phyloP scores from a whole-genome alignment of 2,113 vertebrate species.

The Cyprinus carpio region DNA sequence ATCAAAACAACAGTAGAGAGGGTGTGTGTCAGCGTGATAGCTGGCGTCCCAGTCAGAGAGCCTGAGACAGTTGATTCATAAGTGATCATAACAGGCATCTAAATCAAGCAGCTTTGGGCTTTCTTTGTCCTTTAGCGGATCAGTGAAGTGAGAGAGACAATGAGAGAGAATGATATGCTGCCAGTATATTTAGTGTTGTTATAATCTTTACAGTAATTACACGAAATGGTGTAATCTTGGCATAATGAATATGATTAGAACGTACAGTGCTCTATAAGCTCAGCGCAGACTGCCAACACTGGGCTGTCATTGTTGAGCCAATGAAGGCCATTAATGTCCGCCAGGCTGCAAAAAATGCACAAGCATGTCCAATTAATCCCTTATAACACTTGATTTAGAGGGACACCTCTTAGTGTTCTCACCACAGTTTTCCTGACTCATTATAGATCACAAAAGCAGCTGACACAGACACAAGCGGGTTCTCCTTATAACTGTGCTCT shows the following conservation, averaged over 20 bases:
- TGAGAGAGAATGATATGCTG: conserved; percentile 40
- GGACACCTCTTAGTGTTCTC: not conserved
- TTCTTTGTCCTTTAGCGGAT: conserved; percentile 40
- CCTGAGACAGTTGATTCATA: conserved; percentile 28
- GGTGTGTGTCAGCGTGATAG: conserved; percentile 21
- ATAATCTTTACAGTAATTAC: conserved; percentile 35
- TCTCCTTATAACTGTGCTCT: conserved; percentile 3
- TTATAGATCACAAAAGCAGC: not conserved
- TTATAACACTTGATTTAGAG: conserved; percentile 15
- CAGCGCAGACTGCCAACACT: conserved; percentile 7
- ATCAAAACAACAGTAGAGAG: not conserved
- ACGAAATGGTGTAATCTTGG: conserved; percentile 6
- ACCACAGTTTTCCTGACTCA: conserved; percentile 18
- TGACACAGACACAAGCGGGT: conserved; percentile 1
- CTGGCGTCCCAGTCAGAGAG: conserved; percentile 13
- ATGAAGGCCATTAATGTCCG: conserved; percentile 10
- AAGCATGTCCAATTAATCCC: not conserved
- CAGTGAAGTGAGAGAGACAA: conserved; percentile 37
- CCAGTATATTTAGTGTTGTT: conserved; percentile 28
- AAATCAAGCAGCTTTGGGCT: conserved; percentile 38
- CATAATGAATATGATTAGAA: conserved; percentile 39
- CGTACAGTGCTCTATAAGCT: conserved; percentile 16
- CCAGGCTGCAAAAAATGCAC: conserved; percentile 6
- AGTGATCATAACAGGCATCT: conserved; percentile 23
- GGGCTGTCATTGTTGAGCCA: not conserved